Evolutionary conservation across 2,113 vertebrate species (phyloP).

Genomic region (Acrocephalus arundinaceus): DNA sequence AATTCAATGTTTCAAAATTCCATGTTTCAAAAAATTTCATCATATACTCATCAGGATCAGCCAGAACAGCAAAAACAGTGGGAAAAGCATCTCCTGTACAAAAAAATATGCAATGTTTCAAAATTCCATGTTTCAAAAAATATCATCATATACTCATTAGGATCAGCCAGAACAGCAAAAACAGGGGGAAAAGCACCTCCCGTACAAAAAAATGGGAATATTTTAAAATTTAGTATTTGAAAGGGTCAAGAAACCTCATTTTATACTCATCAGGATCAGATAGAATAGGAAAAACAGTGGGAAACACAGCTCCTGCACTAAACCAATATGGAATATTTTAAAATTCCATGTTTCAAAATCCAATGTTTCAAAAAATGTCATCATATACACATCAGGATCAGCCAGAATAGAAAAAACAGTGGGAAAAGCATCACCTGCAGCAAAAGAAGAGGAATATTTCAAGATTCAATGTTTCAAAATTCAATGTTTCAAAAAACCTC

Average conservation of each 20-base stretch:
- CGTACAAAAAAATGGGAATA: neutral
- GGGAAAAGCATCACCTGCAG: conserved; percentile 76
- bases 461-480: too few relatives aligned
- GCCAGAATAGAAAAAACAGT: conserved; percentile 67
- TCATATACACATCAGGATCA: conserved; percentile 10
- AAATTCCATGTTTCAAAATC: neutral
- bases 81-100: neutral
- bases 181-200: too few relatives aligned
- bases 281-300: neutral
- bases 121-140: neutral
- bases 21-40: neutral
- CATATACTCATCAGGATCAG: conserved; percentile 70
- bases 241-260: neutral
- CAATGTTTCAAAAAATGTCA: neutral
- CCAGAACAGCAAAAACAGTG: neutral
- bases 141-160: too few relatives aligned
- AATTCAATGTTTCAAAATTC: neutral
- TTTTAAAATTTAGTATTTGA: neutral
- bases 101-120: too few relatives aligned
- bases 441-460: neutral
- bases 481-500: too few relatives aligned
- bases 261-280: neutral
- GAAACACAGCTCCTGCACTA: neutral
- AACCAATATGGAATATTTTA: neutral
- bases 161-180: too few relatives aligned